Evolutionary conservation across 2,888 invertebrate genomes (phyloP), one percentile per base, ranked within the genome.

Genomic region (Drosophila austrosaltans): DNA sequence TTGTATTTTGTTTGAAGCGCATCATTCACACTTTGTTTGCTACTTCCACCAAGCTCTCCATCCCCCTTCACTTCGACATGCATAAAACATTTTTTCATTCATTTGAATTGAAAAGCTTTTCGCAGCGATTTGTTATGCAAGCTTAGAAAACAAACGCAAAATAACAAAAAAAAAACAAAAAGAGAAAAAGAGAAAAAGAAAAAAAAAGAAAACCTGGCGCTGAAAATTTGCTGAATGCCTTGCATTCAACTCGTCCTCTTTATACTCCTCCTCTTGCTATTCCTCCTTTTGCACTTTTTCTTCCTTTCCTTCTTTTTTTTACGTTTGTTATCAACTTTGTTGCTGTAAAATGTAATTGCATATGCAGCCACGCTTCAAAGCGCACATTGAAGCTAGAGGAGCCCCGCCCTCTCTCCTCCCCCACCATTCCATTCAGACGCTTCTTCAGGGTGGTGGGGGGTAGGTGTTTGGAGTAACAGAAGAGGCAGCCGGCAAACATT

Each of bases 61-160:
- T 12, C 2, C 10, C 20, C 63, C 10, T 58, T 48, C 48, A 32
- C 63, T 69, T 72, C 57, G 67, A 76, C 69, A 82, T 82, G 84
- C 80, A 80, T 84, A 82, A 84, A 82, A 82, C 80, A 84, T 76
- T 75, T 81, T 75, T 77, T 81, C 72, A 81, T 81, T 81, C 79
- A 81, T 79, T 83, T 85, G 79, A 77, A 81, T 83, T 83, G 82
- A 85, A 85, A 85, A 81, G 81, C 84, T 86, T 74, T 82, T 78
- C 78, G 69, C 67, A 74, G 74, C 80, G 73, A 83, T 86, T 84
- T 84, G 76, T 79, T 86, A 78, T 86, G 86, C 83, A 86, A 79
- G 83, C 77, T 81, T 81, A 85, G 81, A 82, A 85, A 80, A 77
- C 77, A 81, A 81, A 74, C 74, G 30, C 53, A 57, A 60, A 48